phyloP scores from a whole-genome alignment of 2,113 vertebrate genomes.

The Hymenochirus boettgeri region DNA sequence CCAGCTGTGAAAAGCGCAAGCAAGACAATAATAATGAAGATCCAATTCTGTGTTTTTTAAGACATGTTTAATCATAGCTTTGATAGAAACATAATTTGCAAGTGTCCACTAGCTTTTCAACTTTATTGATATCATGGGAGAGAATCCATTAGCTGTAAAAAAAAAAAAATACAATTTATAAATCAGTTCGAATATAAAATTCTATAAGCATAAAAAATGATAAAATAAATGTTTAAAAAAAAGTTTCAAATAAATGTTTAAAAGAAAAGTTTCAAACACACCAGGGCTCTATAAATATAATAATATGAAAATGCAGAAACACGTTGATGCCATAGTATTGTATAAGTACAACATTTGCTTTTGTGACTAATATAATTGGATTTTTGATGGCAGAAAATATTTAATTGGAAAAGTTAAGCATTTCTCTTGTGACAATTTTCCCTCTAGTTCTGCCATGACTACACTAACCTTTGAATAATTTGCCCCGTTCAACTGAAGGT shows the following conservation, averaged over 20 bases:
- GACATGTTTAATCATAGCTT: neutral
- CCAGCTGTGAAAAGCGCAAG: neutral
- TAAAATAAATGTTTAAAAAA: neutral
- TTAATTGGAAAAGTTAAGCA: constrained; percentile 4
- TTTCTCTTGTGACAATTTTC: constrained; percentile 34
- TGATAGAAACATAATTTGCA: constrained; percentile 4
- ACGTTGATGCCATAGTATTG: neutral
- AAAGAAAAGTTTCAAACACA: neutral
- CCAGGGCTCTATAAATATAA: too few species aligned
- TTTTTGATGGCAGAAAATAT: constrained; percentile 17
- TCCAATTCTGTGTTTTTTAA: constrained; percentile 6
- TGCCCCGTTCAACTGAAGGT: too few species aligned
- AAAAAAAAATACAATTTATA: constrained; percentile 14
- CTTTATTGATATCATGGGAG: constrained; percentile 22
- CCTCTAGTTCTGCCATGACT: constrained; percentile 28
- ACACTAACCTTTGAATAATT: constrained; percentile 27
- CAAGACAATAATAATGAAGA: neutral
- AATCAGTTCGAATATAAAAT: constrained; percentile 34
- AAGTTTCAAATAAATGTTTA: neutral
- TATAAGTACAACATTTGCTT: constrained; percentile 12
- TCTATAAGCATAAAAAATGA: too few species aligned
- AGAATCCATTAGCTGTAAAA: constrained; percentile 14
- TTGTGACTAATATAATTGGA: constrained; percentile 12
- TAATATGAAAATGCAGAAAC: too few species aligned
- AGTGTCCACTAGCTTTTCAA: constrained; percentile 4